Conservation (phyloP, 2,113 vertebrate species). For the Rhinogobius similis region DNA sequence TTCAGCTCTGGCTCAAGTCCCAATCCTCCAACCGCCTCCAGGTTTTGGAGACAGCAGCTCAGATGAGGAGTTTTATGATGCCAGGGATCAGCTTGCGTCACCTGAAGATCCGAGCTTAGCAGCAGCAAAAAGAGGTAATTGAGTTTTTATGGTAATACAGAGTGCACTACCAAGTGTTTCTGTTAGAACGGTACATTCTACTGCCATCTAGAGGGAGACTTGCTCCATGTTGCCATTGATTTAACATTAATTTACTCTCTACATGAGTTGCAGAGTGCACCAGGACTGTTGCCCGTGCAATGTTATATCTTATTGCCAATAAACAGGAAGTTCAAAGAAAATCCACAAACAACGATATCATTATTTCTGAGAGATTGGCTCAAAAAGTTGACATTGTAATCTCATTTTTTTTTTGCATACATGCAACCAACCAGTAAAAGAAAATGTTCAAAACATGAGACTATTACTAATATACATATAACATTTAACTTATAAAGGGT, state of each 20-base stretch:
- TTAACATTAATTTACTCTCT: not conserved
- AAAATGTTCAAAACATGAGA: too few relatives aligned
- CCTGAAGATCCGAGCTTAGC: slow-evolving; percentile 67
- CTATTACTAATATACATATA: too few relatives aligned
- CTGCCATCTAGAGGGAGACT: slow-evolving; percentile 51
- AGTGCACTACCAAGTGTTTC: not conserved
- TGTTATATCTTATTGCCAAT: too few relatives aligned
- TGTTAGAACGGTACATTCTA: not conserved
- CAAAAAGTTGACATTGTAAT: too few relatives aligned
- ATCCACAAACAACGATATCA: too few relatives aligned
- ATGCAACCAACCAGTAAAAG: too few relatives aligned
- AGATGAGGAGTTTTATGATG: slow-evolving; percentile 94
- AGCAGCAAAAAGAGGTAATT: slow-evolving; percentile 61
- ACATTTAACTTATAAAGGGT: too few relatives aligned
- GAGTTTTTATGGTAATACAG: not conserved
- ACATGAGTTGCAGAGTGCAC: too few relatives aligned
- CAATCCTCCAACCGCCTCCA: slow-evolving; percentile 79
- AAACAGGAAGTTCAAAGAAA: too few relatives aligned
- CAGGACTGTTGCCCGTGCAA: too few relatives aligned
- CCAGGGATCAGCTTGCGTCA: slow-evolving; percentile 84
- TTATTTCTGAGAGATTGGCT: too few relatives aligned
- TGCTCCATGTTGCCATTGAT: not conserved
- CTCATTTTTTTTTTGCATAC: too few relatives aligned
- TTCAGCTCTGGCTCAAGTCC: slow-evolving; percentile 28
- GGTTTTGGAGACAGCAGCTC: slow-evolving; percentile 92